Evolutionary conservation across 2,113 vertebrate species (phyloP).

Genomic region (Orcinus orca): DNA sequence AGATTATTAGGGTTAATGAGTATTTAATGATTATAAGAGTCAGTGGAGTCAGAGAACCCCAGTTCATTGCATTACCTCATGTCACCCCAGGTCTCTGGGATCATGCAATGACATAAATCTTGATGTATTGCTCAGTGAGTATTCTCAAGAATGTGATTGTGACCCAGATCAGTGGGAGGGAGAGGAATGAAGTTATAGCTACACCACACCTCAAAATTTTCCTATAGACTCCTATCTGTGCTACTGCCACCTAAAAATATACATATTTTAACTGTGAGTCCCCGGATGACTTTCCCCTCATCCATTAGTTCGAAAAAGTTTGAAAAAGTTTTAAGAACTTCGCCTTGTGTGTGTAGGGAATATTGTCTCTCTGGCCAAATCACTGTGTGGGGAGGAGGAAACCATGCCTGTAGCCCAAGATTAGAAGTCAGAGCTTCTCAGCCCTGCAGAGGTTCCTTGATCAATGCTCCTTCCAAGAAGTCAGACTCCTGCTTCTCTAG

Average conservation of each 20-base stretch:
- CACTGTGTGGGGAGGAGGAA: background rate
- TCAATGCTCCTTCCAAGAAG: background rate
- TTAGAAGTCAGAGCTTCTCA: background rate
- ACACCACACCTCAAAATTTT: background rate
- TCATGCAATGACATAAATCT: background rate
- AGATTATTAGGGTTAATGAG: background rate
- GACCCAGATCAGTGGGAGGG: background rate
- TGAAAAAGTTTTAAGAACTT: background rate
- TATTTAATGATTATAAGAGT: background rate
- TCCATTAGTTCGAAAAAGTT: background rate
- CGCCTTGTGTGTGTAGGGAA: background rate
- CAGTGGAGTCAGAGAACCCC: background rate
- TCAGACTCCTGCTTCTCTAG: background rate
- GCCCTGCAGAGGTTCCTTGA: rapidly evolving
- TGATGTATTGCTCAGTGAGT: background rate
- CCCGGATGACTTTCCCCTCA: background rate
- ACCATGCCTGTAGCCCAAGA: background rate
- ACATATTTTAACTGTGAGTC: background rate
- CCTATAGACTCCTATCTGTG: background rate
- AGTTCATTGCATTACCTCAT: background rate
- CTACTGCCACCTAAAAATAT: background rate
- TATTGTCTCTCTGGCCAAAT: background rate
- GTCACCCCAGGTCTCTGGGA: background rate
- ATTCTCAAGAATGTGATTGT: background rate
- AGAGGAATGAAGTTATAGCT: background rate